Evolutionary conservation across 2,113 vertebrate species (phyloP).

Genomic region (Laterallus jamaicensis): DNA sequence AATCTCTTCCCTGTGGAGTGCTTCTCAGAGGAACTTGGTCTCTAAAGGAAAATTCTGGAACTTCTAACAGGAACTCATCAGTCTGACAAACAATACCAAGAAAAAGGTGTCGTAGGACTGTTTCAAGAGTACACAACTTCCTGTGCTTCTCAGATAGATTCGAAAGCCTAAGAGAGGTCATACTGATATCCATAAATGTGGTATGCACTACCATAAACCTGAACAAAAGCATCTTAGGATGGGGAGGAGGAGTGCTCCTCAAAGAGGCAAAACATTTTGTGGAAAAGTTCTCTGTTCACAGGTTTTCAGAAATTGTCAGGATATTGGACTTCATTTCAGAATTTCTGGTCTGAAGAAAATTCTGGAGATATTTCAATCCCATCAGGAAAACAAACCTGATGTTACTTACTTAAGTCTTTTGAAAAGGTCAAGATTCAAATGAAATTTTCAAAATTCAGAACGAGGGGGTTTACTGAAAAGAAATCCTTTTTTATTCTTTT

Average conservation of each 20-base stretch:
- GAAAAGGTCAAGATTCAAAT: not conserved
- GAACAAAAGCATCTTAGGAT: not conserved
- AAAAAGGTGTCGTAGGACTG: not conserved
- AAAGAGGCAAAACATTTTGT: not conserved
- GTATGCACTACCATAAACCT: not conserved
- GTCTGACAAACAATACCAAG: not conserved
- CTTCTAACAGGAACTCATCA: not conserved
- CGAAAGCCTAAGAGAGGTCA: not conserved
- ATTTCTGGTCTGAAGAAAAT: not conserved
- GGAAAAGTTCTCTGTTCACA: not conserved
- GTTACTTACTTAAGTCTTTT: not conserved
- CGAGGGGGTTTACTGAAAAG: not conserved
- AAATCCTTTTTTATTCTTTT: accelerated
- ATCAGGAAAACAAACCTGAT: not conserved
- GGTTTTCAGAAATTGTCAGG: not conserved
- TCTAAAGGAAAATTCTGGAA: not conserved
- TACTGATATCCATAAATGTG: not conserved
- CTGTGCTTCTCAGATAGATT: not conserved
- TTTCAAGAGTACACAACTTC: not conserved
- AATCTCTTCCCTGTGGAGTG: not conserved
- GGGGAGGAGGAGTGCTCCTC: not conserved
- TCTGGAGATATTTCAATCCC: not conserved
- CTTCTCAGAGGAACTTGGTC: not conserved
- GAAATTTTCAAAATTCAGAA: not conserved
- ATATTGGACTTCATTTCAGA: not conserved